phyloP scores from a whole-genome alignment of 1,140 invertebrate species.

The Lordiphosa collinella region DNA sequence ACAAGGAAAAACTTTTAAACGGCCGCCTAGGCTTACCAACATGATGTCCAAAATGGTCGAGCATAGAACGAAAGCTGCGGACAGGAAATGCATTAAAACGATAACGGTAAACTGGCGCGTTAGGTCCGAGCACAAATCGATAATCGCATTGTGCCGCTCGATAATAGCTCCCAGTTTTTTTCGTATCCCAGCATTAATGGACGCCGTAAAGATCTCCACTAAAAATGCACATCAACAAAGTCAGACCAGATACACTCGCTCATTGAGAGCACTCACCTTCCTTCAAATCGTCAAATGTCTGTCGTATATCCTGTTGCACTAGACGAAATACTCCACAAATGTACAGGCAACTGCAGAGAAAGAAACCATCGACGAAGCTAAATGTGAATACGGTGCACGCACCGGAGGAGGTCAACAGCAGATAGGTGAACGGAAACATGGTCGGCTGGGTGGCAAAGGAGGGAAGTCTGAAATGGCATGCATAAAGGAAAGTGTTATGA shows the following conservation, averaged over 20 bases:
- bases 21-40: slow-evolving; percentile 54
- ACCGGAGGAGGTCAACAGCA: slow-evolving; percentile 55
- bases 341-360: slow-evolving; percentile 67
- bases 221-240: neutral
- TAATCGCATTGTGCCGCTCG: slow-evolving; percentile 70
- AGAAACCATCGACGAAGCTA: slow-evolving; percentile 69
- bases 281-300: slow-evolving; percentile 49
- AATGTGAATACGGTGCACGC: slow-evolving; percentile 68
- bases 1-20: slow-evolving; percentile 56
- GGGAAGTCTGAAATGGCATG: slow-evolving; percentile 37
- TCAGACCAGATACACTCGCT: neutral
- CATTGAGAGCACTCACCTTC: slow-evolving; percentile 35
- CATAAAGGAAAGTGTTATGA: neutral
- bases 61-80: slow-evolving; percentile 69
- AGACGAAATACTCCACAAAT: slow-evolving; percentile 64
- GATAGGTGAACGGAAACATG: slow-evolving; percentile 57
- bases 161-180: slow-evolving; percentile 36
- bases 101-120: slow-evolving; percentile 65
- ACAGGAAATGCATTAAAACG: slow-evolving; percentile 77
- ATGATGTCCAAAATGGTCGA: slow-evolving; percentile 72
- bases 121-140: slow-evolving; percentile 72
- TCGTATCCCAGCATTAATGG: slow-evolving; percentile 42
- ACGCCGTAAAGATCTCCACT: slow-evolving; percentile 31
- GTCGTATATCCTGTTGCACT: slow-evolving; percentile 60
- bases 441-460: slow-evolving; percentile 27